Evolutionary conservation across 2,113 vertebrate species (phyloP), one percentile per base, ranked within the genome.

Genomic region (Indicator maculatus): DNA sequence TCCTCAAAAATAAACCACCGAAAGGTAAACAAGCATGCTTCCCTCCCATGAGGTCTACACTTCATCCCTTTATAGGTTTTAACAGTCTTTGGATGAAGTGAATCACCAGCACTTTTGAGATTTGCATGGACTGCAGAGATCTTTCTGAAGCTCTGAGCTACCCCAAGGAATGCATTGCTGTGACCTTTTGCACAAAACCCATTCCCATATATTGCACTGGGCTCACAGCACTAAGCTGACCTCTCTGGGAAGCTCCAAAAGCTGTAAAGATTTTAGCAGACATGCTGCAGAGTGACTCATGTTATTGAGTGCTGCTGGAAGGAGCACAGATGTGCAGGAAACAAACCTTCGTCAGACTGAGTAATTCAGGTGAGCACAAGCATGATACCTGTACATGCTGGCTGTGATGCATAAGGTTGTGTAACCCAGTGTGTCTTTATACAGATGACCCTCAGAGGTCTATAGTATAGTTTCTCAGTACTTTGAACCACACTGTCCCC

Each of bases 1-100:
- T 97, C 94, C 89, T 85, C 79, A 77, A 93, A 93, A 97, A 96
- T 83, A 95, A 90, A 81, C 67, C 67, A 76, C 31, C 0, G 0
- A 55, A 93, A 92, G 74, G 75, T 70, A 96, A 95, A 81, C 58
- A 92, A 92, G 56, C 50, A 52, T 20, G 17, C 38, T 83, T 74
- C 47, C 30, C 47, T 93, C 82, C 71, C 82, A 64, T 3, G 9
- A 89, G 45, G 31, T 88, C 23, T n/a, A 36, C 27, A 27, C 74
- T 60, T 83, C 61, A 67, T 71, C 72, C 64, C 26, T 33, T 52
- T 79, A 24, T n/a, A 56, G 56, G 20, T 56, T 33, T 47, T 27
- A 63, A n/a, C 28, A 65, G 19, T 41, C 77, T 56, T 13, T 75
- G 69, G 67, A 69, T n/a, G 7, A 78, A 83, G 38, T 21, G 50